phyloP scores from a whole-genome alignment of 2,888 invertebrate genomes.

The Athetis lepigone region DNA sequence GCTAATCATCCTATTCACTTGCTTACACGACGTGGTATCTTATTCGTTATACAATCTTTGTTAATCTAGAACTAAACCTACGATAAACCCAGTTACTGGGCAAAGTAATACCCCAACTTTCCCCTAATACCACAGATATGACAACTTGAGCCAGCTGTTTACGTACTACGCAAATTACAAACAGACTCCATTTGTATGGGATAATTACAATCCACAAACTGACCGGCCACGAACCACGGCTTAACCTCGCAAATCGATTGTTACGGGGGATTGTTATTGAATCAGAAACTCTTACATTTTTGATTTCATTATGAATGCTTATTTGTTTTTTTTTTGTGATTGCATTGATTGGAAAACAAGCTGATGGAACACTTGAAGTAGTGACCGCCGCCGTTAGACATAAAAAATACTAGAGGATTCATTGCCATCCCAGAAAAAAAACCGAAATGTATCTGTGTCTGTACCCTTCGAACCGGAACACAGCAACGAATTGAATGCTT shows the following conservation, averaged over 20 bases:
- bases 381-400: too few relatives aligned
- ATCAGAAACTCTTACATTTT: slow-evolving; percentile 1
- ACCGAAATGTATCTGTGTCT: too few relatives aligned
- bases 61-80: not conserved
- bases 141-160: not conserved
- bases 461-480: too few relatives aligned
- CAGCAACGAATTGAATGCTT: not conserved
- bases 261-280: slow-evolving; percentile 14
- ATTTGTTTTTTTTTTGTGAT: too few relatives aligned
- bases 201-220: not conserved
- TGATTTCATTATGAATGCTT: too few relatives aligned
- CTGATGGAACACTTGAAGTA: too few relatives aligned
- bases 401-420: too few relatives aligned
- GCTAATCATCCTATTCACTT: not conserved
- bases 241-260: slow-evolving; percentile 20
- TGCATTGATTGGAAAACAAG: too few relatives aligned
- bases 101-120: not conserved
- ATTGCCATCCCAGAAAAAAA: too few relatives aligned
- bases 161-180: slow-evolving; percentile 1
- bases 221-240: not conserved
- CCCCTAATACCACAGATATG: not conserved
- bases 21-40: slow-evolving; percentile 1
- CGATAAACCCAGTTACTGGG: not conserved
- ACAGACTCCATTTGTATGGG: not conserved
- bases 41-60: not conserved